Conservation (phyloP, 2,797 vertebrate species). For the Chromis chromis region DNA sequence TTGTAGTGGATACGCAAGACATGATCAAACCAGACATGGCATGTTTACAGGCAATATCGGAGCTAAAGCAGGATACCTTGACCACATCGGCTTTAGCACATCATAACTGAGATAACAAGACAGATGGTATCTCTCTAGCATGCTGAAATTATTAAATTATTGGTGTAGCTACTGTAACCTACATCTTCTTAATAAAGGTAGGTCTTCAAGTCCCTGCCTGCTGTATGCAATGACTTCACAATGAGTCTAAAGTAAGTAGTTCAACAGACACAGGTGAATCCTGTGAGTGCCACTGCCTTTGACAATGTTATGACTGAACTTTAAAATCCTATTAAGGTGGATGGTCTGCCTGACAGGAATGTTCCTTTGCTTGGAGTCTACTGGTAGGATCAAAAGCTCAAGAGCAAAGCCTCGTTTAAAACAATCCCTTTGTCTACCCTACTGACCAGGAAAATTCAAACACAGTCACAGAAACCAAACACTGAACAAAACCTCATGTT, state of each 20-base stretch:
- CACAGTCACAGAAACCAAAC: not conserved
- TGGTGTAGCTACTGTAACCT: not conserved
- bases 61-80: conserved; percentile 15
- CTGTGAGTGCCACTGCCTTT: conserved; percentile 22
- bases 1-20: conserved; percentile 58
- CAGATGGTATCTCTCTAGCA: not conserved
- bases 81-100: conserved; percentile 24
- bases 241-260: conserved; percentile 13
- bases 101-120: conserved; percentile 13
- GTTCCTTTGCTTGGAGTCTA: conserved; percentile 24
- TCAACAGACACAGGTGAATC: conserved; percentile 27
- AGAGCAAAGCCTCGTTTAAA: conserved; percentile 57
- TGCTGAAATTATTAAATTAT: conserved; percentile 2
- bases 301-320: conserved; percentile 52
- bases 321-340: conserved; percentile 63
- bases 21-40: conserved; percentile 30
- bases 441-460: conserved; percentile 31
- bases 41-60: conserved; percentile 51
- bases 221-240: conserved; percentile 12
- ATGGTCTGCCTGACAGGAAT: conserved; percentile 23
- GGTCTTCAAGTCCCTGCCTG: not conserved
- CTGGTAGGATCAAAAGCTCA: conserved; percentile 56
- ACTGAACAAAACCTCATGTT: not conserved
- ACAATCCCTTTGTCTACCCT: conserved; percentile 34
- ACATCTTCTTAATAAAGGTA: not conserved